Percentiles rank a stretch among this genome's conserved stretches.
These are phyloP conservation scores for Lepas anatifera DNA, from an alignment of 2,888 invertebrate species.

Conservation along the genomic window DNA sequence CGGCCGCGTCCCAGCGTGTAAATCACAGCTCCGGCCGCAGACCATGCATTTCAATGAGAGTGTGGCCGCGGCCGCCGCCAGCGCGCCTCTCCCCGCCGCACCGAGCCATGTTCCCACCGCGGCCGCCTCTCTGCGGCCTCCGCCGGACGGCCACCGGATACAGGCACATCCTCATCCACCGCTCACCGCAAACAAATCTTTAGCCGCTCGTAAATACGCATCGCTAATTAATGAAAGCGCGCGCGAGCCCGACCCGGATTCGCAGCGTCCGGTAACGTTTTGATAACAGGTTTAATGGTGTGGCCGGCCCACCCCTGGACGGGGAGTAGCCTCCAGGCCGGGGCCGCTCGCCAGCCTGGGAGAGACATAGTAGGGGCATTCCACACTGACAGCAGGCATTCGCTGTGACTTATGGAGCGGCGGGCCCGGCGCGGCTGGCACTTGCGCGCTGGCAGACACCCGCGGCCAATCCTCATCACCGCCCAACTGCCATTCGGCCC, in stretches of 20 bases:
- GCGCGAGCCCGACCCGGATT: too few species aligned
- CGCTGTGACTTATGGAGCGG: neutral
- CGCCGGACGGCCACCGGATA: neutral
- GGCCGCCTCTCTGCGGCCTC: too few species aligned
- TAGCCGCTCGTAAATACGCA: neutral
- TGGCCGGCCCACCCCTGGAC: neutral
- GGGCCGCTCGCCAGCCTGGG: neutral
- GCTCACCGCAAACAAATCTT: conserved; percentile 6
- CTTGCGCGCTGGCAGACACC: neutral
- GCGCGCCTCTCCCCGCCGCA: too few species aligned
- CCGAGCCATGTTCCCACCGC: too few species aligned
- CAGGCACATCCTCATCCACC: neutral
- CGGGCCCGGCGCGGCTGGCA: neutral
- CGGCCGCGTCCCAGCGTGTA: neutral
- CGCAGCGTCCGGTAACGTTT: neutral
- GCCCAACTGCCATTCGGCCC: too few species aligned
- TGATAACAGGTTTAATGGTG: conserved; percentile 10
- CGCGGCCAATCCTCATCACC: neutral
- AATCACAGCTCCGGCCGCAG: neutral
- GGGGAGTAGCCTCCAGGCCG: too few species aligned
- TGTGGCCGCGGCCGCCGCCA: neutral
- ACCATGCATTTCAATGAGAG: conserved; percentile 4
- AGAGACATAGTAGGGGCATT: conserved; percentile 1
- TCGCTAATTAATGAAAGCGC: neutral
- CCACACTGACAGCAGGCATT: neutral